Conservation (phyloP, 2,113 vertebrate genomes). For the Rhea pennata region DNA sequence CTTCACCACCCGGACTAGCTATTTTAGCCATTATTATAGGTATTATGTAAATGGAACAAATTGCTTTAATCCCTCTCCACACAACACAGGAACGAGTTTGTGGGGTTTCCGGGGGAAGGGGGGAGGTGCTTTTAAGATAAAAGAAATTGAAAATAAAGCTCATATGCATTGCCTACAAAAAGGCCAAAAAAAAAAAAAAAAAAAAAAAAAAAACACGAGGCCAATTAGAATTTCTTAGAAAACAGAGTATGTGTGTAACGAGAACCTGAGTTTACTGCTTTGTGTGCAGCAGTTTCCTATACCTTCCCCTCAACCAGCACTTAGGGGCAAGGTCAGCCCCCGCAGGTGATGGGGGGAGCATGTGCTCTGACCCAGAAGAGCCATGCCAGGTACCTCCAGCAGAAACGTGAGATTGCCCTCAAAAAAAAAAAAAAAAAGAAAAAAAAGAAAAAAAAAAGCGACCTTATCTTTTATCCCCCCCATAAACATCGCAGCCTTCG, state of each 20-base stretch:
- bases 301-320: no score
- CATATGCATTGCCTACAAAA: no score
- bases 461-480: not conserved
- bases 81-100: fast-evolving
- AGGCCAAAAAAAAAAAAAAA: no score
- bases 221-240: no score
- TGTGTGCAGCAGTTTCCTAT: no score
- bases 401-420: not conserved
- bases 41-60: fast-evolving
- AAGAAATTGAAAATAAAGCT: fast-evolving
- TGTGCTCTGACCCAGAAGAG: not conserved
- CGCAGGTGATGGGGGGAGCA: not conserved
- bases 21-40: fast-evolving
- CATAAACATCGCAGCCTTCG: not conserved
- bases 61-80: not conserved
- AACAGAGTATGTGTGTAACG: no score
- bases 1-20: fast-evolving
- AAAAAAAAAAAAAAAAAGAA: not conserved
- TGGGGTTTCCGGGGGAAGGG: no score
- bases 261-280: no score
- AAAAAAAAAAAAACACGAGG: no score
- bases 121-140: no score
- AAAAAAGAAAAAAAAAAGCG: not conserved
- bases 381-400: not conserved
- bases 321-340: no score